Evolutionary conservation across 1,140 invertebrate genomes (phyloP), one percentile per base, ranked within the genome.

Genomic region (Zaprionus nigranus): DNA sequence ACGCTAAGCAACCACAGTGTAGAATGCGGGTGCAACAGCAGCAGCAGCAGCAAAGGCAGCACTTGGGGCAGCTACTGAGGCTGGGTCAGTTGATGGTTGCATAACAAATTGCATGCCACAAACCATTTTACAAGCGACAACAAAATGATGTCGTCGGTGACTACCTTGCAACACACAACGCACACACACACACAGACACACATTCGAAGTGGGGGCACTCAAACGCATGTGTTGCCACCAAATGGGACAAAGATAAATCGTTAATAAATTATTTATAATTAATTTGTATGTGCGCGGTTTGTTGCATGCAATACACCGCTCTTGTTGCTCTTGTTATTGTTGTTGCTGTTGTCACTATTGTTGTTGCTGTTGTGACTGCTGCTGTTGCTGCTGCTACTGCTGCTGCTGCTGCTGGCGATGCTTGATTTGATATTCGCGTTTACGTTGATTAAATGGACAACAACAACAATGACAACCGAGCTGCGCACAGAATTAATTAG

Each of bases 251-350:
- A 90, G 85, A 90, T 90, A 90, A 90, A 90, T 90, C 86, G 81
- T 90, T 90, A 90, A 90, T 90, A 90, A 90, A 90, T 90, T 90
- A 90, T 90, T 90, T 90, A 90, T 90, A 90, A 90, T 90, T 90
- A 90, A 90, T 90, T 90, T 85, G 86, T 90, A 90, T 90, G 81
- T 74, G 72, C 76, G 81, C 82, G 73, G 79, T 90, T 81, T 62
- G 71, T 43, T 73, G 57, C 63, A 82, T 84, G 84, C 79, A 76
- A 65, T 66, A 67, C 74, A 63, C 34, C 62, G 38, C 2, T 63
- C 53, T 5, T 59, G 58, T 26, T 77, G 24, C n/a, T n/a, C n/a
- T 9, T 53, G 24, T 34, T 61, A 22, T 26, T 64, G 51, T 36
- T 76, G 24, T 17, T 62, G 60, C 20, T 59, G 17, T 38, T 60